Percentiles rank a stretch among this genome's conserved stretches.
Evolutionary conservation across 2,113 vertebrate species (phyloP).

Genomic region (Gymnogyps californianus): DNA sequence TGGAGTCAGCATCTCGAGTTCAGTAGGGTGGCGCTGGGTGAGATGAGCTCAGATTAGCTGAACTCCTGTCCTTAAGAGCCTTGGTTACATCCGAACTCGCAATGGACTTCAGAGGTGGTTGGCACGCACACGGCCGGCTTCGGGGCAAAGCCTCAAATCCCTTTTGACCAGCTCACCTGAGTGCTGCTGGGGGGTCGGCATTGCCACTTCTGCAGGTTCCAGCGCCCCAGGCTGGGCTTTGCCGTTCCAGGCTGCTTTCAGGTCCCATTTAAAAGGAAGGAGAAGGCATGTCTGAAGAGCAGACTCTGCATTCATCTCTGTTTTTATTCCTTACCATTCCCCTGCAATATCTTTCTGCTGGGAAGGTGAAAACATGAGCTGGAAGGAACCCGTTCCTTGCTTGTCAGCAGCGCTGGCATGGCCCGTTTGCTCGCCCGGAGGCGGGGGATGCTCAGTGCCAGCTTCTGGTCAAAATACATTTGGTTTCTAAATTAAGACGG

Average conservation of each 20-base stretch:
- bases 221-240: not conserved
- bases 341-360: not conserved
- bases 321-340: not conserved
- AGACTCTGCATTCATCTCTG: not conserved
- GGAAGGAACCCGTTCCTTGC: not conserved
- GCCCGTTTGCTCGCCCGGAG: not conserved
- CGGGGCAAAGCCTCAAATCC: not conserved
- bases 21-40: not conserved
- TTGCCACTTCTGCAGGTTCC: not conserved
- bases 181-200: not conserved
- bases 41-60: not conserved
- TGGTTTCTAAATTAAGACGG: constrained; percentile 29
- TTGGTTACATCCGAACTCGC: not conserved
- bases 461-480: constrained; percentile 30
- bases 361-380: constrained; percentile 1
- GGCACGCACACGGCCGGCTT: not conserved
- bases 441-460: not conserved
- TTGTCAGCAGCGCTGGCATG: not conserved
- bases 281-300: not conserved
- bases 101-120: not conserved
- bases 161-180: not conserved
- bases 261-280: not conserved
- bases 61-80: constrained; percentile 18
- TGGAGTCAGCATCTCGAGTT: fast-evolving
- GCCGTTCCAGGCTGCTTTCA: not conserved